Evolutionary conservation across 2,113 vertebrate genomes (phyloP), one percentile per base, ranked within the genome.

Genomic region (Paramormyrops kingsleyae): DNA sequence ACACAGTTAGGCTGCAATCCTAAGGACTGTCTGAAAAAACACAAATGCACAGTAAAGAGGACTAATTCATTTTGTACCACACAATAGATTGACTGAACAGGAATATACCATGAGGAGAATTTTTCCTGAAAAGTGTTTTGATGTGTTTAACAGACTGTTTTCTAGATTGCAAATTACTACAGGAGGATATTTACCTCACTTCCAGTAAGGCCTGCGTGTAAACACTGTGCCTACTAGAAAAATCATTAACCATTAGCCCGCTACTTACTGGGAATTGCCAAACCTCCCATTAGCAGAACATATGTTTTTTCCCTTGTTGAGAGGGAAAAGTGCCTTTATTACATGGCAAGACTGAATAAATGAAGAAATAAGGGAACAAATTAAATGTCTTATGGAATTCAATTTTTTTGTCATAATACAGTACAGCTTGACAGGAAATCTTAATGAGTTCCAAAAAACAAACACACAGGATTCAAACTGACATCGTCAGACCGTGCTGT

Each of bases 161-260:
- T 31, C n/a, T 52, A 87, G 47, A 24, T 31, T 7, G n/a, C 15
- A 52, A 21, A 84, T 47, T 47, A 52, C 50, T n/a, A 6, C 50
- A 39, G 85, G 8, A 31, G 10, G 83, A 86, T 50, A 86, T 86
- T 86, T 50, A 15, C 21, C 44, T 49, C 46, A 86, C 47, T 86
- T 86, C 83, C 83, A 85, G 47, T 85, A 85, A 85, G 47, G 83
- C 24, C 44, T 86, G 44, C n/a, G 0, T 86, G 27, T 53, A 53
- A 35, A 56, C 27, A 8, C 13, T 35, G 50, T 87, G 9, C 85
- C 13, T 53, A 53, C 4, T 27, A 56, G 15, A 31, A 35, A 56
- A 87, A 87, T 44, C 85, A 87, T 86, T 86, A 86, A 87, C 44
- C 85, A 87, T 86, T 50, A 86, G 83, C n/a, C 47, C 44, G 4